Base-by-base conservation (phyloP, 2,113 vertebrate species). In the Struthio camelus region DNA sequence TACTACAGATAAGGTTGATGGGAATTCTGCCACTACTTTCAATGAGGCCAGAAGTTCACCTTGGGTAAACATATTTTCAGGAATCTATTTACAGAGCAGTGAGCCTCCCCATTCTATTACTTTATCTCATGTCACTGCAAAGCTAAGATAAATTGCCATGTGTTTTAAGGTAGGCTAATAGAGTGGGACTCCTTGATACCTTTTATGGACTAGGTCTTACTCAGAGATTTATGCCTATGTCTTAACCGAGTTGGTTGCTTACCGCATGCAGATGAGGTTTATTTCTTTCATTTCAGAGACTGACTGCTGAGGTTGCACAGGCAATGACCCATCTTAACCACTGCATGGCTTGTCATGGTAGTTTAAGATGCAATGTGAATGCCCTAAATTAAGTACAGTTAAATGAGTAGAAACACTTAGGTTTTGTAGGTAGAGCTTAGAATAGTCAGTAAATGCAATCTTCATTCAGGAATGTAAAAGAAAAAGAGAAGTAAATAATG, bases 21-120 rank as follows among this genome's bases (percentile, higher is more conserved):
- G 54, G 85, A 86, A n/a, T 69, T 75, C 77, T 88, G 76, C 69
- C 90, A 78, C 18, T 42, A 11, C 64, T 62, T 81, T 28, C 72
- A 75, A 9, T 3, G 0, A 51, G 90, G 72, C 85, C 90, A 94
- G 51, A 38, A 71, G 80, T 80, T 94, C 85, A 56, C 72, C 51
- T 77, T 71, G 88, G 54, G 59, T 92, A 88, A 94, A n/a, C 40
- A 84, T 54, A 42, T n/a, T 86, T 78, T 75, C 76, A 71, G 76
- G 25, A 46, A 70, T 82, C 65, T 94, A 34, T 87, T 89, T 40
- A 70, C 36, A 75, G 67, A 73, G 53, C 61, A 53, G 28, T 53
- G 62, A 93, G 75, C 62, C 34, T 82, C 18, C 67, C n/a, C 44
- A 44, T 73, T 42, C 79, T 78, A 4, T 40, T 75, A 3, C 82